Conservation (phyloP, 2,113 vertebrate species). For the Myiozetetes cayanensis region DNA sequence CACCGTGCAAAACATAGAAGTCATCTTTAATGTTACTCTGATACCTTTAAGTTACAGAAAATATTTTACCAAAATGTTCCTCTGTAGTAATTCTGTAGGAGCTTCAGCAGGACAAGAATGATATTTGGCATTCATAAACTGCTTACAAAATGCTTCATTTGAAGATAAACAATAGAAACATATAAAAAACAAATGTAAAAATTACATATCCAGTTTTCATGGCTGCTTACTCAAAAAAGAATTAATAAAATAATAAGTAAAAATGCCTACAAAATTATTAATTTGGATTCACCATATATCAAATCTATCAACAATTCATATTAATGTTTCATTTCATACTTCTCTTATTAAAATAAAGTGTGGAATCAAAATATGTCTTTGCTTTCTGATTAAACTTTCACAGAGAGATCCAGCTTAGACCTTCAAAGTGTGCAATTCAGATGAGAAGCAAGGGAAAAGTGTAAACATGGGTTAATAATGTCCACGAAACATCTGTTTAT, state of each 20-base stretch:
- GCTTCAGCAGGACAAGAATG: not conserved
- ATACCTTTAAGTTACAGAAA: not conserved
- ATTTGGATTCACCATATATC: not conserved
- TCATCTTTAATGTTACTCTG: not conserved
- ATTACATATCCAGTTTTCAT: not conserved
- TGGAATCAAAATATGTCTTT: not conserved
- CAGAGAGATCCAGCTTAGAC: not conserved
- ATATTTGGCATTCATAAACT: not conserved
- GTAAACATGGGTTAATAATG: not conserved
- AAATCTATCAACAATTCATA: not conserved
- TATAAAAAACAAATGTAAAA: not conserved
- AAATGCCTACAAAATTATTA: not conserved
- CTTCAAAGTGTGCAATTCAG: not conserved
- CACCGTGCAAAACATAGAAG: not conserved
- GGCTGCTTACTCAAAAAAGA: not conserved
- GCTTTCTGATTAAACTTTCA: not conserved
- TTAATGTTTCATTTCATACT: not conserved
- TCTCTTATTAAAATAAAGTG: not conserved
- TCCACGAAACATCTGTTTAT: not conserved
- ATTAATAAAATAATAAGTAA: not conserved
- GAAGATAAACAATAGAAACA: not conserved
- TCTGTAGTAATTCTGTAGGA: not conserved
- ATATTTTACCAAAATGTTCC: not conserved
- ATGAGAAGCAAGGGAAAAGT: not conserved
- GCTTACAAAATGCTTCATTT: not conserved